Percentiles rank a stretch among this genome's conserved stretches.
Evolutionary conservation across 2,113 vertebrate genomes (phyloP).

Genomic region (Phoxinus phoxinus): DNA sequence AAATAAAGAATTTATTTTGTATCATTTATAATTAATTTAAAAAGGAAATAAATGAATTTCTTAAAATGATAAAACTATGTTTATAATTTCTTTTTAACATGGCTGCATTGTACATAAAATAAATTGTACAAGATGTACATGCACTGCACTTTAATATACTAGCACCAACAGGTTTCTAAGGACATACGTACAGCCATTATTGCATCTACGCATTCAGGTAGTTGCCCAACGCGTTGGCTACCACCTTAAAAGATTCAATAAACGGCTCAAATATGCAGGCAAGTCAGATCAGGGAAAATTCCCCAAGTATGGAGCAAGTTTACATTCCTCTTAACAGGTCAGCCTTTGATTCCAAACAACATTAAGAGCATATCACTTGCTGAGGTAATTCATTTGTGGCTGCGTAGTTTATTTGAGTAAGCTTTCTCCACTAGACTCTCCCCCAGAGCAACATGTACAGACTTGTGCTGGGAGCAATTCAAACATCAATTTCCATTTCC

Average conservation of each 20-base stretch:
- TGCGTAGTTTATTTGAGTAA: constrained; percentile 38
- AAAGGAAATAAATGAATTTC: too few species aligned
- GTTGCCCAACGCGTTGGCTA: neutral
- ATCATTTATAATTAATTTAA: too few species aligned
- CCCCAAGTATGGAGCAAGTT: neutral
- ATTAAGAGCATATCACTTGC: constrained; percentile 2
- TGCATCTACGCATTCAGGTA: neutral
- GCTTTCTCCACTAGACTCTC: constrained; percentile 13
- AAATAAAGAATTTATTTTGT: too few species aligned
- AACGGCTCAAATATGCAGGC: neutral
- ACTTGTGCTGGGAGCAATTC: constrained; percentile 39
- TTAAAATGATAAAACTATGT: too few species aligned
- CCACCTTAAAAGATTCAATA: neutral
- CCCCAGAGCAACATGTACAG: constrained; percentile 29
- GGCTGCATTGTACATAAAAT: neutral
- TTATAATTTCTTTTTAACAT: too few species aligned
- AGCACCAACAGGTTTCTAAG: neutral
- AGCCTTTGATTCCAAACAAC: constrained; percentile 16
- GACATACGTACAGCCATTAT: neutral
- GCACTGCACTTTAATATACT: neutral
- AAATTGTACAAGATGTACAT: neutral
- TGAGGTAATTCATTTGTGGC: constrained; percentile 32
- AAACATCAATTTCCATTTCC: constrained; percentile 24
- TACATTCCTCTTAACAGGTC: constrained; percentile 31
- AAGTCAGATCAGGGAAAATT: constrained; percentile 4